A percentile compares a stretch with the other conserved stretches of the same genome.
phyloP scores from a whole-genome alignment of 2,888 invertebrate genomes.

The Linnaemya vulpina region DNA sequence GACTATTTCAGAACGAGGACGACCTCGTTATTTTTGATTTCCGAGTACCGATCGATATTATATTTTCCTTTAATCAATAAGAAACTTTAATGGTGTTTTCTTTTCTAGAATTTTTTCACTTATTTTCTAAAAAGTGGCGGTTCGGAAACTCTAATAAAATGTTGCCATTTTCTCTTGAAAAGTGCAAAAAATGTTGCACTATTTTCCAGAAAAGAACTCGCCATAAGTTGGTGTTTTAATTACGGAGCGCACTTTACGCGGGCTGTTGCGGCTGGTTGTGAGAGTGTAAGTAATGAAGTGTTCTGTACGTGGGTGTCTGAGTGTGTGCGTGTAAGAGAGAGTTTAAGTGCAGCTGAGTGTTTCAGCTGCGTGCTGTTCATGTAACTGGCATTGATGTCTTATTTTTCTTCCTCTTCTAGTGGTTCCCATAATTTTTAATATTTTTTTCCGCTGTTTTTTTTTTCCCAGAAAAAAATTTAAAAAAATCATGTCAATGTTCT shows the following conservation, averaged over 20 bases:
- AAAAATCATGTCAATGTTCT: slow-evolving; percentile 16
- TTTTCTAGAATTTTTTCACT: too few species aligned
- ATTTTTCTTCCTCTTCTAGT: slow-evolving; percentile 8
- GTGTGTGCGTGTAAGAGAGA: background rate
- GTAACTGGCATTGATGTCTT: slow-evolving; percentile 9
- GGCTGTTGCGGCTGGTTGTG: background rate
- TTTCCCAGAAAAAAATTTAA: background rate
- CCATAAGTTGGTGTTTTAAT: background rate
- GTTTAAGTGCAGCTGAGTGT: background rate
- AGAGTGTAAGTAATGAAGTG: background rate
- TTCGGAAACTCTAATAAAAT: too few species aligned
- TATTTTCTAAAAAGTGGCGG: too few species aligned
- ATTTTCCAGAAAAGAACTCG: too few species aligned
- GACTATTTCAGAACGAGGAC: too few species aligned
- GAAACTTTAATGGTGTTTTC: too few species aligned
- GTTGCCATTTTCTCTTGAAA: too few species aligned
- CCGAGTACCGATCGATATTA: too few species aligned
- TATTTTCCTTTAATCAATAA: too few species aligned
- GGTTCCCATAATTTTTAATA: slow-evolving; percentile 7
- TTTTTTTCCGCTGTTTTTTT: background rate
- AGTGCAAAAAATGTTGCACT: too few species aligned
- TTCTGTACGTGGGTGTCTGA: background rate
- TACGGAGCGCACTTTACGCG: slow-evolving; percentile 8
- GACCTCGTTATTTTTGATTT: too few species aligned
- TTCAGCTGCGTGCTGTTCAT: background rate